phyloP scores from a whole-genome alignment of 2,113 vertebrate species.

The Dicerorhinus sumatrensis region DNA sequence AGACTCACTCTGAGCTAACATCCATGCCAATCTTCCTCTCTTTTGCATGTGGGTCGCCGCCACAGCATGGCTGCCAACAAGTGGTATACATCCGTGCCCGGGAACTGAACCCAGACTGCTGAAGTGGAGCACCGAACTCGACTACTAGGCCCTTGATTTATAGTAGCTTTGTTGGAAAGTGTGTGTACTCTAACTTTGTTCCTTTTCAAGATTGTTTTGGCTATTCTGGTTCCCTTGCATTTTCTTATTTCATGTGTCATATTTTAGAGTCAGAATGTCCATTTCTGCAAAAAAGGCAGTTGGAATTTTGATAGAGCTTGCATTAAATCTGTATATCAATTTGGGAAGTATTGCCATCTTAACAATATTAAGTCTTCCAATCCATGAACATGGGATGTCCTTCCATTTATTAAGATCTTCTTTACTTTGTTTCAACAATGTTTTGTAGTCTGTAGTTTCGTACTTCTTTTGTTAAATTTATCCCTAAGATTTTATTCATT shows the following conservation, averaged over 20 bases:
- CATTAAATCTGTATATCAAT: not conserved
- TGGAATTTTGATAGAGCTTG: not conserved
- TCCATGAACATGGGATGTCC: not conserved
- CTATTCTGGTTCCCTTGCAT: not conserved
- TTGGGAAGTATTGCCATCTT: not conserved
- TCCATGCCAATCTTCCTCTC: no score
- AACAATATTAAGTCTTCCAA: not conserved
- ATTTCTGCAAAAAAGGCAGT: not conserved
- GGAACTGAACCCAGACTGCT: no score
- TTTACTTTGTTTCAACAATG: conserved; percentile 15
- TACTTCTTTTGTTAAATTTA: not conserved
- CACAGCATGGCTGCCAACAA: no score
- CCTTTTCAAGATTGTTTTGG: not conserved
- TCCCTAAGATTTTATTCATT: not conserved
- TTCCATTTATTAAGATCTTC: not conserved
- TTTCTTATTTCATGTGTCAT: not conserved
- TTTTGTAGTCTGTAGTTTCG: not conserved
- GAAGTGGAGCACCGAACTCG: no score
- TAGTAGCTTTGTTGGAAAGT: not conserved
- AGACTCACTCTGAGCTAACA: no score
- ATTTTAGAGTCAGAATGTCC: not conserved
- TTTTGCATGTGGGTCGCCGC: no score
- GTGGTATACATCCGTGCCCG: no score
- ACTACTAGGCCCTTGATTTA: not conserved
- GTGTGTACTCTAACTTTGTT: not conserved